These are phyloP conservation scores for Rhysida immarginata DNA, from an alignment of 1,140 invertebrate genomes.

Conservation along the genomic window DNA sequence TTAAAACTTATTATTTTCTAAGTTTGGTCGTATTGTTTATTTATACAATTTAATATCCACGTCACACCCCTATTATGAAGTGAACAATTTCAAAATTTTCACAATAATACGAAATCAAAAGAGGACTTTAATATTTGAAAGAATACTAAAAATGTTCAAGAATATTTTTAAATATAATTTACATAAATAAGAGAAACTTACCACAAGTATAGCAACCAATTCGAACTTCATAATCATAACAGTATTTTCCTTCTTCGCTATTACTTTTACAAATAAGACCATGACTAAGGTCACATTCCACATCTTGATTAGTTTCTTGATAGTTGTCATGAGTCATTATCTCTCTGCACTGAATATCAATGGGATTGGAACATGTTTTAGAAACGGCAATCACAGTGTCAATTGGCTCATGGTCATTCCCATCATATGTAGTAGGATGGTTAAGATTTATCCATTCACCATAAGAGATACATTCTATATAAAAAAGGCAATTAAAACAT, in stretches of 20 bases:
- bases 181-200: neutral
- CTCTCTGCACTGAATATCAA: conserved; percentile 1
- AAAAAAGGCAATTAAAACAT: too few relatives aligned
- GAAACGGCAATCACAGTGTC: neutral
- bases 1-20: too few relatives aligned
- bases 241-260: conserved; percentile 8
- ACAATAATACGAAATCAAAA: neutral
- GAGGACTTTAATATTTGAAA: neutral
- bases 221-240: conserved; percentile 25
- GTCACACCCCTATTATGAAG: neutral
- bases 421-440: neutral
- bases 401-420: neutral
- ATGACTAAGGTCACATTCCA: conserved; percentile 26
- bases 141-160: neutral
- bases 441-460: conserved; percentile 3
- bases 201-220: conserved; percentile 22
- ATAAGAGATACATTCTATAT: conserved; percentile 9
- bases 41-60: neutral
- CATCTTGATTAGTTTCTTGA: conserved; percentile 18
- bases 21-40: too few relatives aligned
- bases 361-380: neutral
- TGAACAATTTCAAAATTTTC: neutral
- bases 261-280: conserved; percentile 27
- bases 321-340: neutral
- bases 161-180: neutral